Percentiles rank a stretch among this genome's conserved stretches.
These are phyloP conservation scores for Arvicanthis niloticus DNA, from an alignment of 2,113 vertebrate genomes.

Conservation along the genomic window DNA sequence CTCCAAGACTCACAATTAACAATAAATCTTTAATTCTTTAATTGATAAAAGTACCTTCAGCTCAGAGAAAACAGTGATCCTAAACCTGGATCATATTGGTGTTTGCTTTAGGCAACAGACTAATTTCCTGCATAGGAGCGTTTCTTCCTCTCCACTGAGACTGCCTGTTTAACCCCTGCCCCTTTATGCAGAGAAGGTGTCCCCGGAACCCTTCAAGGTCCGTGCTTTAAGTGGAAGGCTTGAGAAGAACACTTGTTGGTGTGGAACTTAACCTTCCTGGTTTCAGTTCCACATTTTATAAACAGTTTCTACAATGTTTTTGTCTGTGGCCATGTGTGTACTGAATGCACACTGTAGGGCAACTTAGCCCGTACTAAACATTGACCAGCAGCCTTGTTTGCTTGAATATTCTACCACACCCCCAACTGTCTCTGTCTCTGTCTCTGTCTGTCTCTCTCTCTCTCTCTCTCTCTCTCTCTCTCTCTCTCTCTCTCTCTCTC, in stretches of 20 bases:
- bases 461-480: no score
- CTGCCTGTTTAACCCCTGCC: neutral
- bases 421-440: rapidly evolving
- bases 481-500: no score
- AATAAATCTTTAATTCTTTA: neutral
- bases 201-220: neutral
- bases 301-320: neutral
- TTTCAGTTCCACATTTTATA: neutral
- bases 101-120: neutral
- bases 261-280: neutral
- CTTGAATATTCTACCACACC: neutral
- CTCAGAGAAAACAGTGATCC: neutral
- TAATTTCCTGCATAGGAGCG: neutral
- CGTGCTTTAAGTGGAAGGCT: neutral
- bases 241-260: neutral
- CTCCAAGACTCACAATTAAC: neutral
- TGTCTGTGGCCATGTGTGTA: neutral
- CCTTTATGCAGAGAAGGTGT: neutral
- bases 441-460: no score
- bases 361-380: neutral
- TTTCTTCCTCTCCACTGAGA: neutral
- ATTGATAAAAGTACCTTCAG: neutral
- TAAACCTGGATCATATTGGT: neutral
- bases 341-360: neutral
- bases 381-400: neutral